Base-by-base conservation (phyloP, 1,140 invertebrate genomes). In the Aleiodes sp. region DNA sequence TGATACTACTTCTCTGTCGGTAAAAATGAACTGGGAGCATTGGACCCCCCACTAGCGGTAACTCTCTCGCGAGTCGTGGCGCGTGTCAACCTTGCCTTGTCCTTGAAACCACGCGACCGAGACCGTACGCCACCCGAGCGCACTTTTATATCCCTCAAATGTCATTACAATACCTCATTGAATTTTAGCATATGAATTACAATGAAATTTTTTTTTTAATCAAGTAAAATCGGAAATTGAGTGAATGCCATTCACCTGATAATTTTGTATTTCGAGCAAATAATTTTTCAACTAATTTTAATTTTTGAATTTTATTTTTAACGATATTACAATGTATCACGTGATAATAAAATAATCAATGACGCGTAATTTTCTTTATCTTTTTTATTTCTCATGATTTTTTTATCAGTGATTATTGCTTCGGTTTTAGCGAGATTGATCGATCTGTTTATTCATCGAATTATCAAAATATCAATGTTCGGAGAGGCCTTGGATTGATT, bases 81-180 rank as follows among this genome's bases (percentile, higher is more conserved):
- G 83, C 84, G 84, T 86, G 84, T 84, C 83, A 85, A 85, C 83
- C 83, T 86, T 84, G 83, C 68, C 76, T 77, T 84, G 81, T 81
- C 84, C 83, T 86, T 85, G 82, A 82, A 84, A 84, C 77, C 82
- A 82, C 83, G 83, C 84, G 81, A 84, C 82, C 75, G 78, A 77
- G 79, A 81, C 72, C 76, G 71, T 78, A 77, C 70, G 78, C 80
- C 77, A 79, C 80, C 73, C 65, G 71, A 70, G 65, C 73, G 71
- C 73, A n/a, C n/a, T 72, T 46, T 63, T 65, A 64, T 66, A 66
- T 35, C 39, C 29, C 14, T 16, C n/a, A 21, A 52, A 8, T 21
- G 24, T 14, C 14, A 33, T 63, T 14, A 8, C 29, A 28, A 43
- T 43, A 24, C 46, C 26, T 52, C 19, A 52, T 24, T n/a, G 46